Base-by-base conservation (phyloP, 2,797 vertebrate species). In the Cirrhinus molitorella region DNA sequence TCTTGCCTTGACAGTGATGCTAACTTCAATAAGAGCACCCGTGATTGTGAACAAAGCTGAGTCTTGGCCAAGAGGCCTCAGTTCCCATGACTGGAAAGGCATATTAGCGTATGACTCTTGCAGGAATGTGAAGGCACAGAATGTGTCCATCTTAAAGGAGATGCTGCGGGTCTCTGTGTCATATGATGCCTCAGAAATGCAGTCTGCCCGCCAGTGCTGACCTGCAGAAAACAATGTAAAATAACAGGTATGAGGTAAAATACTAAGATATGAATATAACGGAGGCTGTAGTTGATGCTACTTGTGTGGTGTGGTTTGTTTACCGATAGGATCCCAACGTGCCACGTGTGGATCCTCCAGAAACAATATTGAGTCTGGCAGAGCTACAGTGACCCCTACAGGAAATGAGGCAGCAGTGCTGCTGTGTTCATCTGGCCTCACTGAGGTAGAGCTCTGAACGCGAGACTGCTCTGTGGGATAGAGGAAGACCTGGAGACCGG, bases 41-140 rank as follows among this genome's bases (percentile, higher is more conserved):
- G 80, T 92, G 80, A 99, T 43, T 0, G 21, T 93, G 83, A 96
- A 87, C 5, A 95, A 51, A 10, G 92, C 96, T 1, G 94, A 90
- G 86, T 97, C 90, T 8, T 59, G n/a, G 1, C 86, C 94, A 5
- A 93, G 83, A 0, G 98, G 97, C n/a, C 59, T 91, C 10, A 99
- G 89, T 86, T 97, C 96, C 98, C 98, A 99, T 4, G 92, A 94
- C 85, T 91, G 93, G 68, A 97, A 97, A 0, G 97, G 98, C 94
- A 99, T 91, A 86, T 97, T 95, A 80, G 92, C 78, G 0, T 98
- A 95, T 0, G 91, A 90, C 21, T 97, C 93, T 88, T 98, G 97
- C 55, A 97, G 88, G 83, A 99, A 88, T 2, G 94, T 92, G 79
- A 98, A 86, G 0, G 95, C 90, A 19, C 90, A 89, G 89, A 98